Percentiles rank a stretch among this genome's conserved stretches.
These are phyloP conservation scores for Caiman crocodilus DNA, from an alignment of 2,797 vertebrate genomes.

Conservation along the genomic window DNA sequence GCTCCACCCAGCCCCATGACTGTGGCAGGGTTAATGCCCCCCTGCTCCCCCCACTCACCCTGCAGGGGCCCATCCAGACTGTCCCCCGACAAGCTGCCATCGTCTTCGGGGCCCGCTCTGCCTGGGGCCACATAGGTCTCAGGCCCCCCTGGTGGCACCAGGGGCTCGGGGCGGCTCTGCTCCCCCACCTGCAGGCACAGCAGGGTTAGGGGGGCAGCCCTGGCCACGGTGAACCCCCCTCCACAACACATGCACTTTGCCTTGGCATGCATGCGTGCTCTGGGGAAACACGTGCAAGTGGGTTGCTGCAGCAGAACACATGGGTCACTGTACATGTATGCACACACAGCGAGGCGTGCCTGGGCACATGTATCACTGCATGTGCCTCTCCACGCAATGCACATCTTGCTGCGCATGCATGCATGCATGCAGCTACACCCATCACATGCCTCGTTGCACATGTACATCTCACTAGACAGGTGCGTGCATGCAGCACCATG, in stretches of 20 bases:
- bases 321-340: no score
- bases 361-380: no score
- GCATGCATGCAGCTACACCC: no score
- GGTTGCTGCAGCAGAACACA: no score
- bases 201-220: background rate
- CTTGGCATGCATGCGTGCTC: no score
- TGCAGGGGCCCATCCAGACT: slow-evolving; percentile 91
- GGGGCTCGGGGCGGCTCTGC: slow-evolving; percentile 49
- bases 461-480: no score
- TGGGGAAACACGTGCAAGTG: no score
- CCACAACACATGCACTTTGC: background rate
- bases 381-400: no score
- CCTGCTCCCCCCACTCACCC: slow-evolving; percentile 79
- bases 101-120: slow-evolving; percentile 87
- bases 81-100: slow-evolving; percentile 88
- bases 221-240: rapidly evolving
- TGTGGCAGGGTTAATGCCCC: background rate
- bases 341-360: no score
- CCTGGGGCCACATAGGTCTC: slow-evolving; percentile 82
- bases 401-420: no score
- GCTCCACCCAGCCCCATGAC: rapidly evolving
- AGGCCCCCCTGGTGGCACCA: slow-evolving; percentile 28
- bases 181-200: slow-evolving; percentile 23
- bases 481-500: no score
- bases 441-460: no score